These are phyloP conservation scores for Apoda limacodes DNA, from an alignment of 2,888 invertebrate genomes.

Conservation along the genomic window DNA sequence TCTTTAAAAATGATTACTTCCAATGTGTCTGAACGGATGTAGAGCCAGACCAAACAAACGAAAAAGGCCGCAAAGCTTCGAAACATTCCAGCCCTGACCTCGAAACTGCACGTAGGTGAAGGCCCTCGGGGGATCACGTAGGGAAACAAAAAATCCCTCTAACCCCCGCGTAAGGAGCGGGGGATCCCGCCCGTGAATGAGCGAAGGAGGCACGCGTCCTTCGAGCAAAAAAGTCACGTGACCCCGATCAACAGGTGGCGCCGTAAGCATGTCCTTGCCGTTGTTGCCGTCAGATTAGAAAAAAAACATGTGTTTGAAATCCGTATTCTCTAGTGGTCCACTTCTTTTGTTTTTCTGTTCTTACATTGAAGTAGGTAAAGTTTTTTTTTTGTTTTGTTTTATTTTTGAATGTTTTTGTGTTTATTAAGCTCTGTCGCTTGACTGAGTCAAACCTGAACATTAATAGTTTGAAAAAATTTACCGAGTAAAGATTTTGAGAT, in stretches of 20 bases:
- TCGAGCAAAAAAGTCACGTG: slow-evolving; percentile 70
- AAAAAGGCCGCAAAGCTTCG: slow-evolving; percentile 47
- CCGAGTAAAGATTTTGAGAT: no score
- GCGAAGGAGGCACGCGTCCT: slow-evolving; percentile 67
- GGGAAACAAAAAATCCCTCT: slow-evolving; percentile 64
- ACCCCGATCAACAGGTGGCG: slow-evolving; percentile 64
- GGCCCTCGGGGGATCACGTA: slow-evolving; percentile 64
- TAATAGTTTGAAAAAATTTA: no score
- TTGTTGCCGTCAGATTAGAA: slow-evolving; percentile 34
- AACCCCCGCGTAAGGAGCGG: slow-evolving; percentile 58
- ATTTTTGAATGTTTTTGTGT: no score
- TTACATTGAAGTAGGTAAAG: no score
- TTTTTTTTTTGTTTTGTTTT: no score
- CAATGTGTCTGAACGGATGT: no score
- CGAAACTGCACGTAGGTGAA: slow-evolving; percentile 69
- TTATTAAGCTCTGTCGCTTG: no score
- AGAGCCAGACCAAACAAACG: slow-evolving; percentile 28
- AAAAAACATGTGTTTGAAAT: slow-evolving; percentile 33
- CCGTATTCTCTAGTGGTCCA: no score
- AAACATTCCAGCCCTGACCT: slow-evolving; percentile 64
- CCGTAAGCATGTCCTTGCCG: slow-evolving; percentile 62
- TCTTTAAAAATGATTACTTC: no score
- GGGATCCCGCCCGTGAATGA: slow-evolving; percentile 64
- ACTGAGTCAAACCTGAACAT: no score
- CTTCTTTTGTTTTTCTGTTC: no score